These are phyloP conservation scores for Denticeps clupeoides DNA, from an alignment of 2,797 vertebrate species.

Conservation along the genomic window DNA sequence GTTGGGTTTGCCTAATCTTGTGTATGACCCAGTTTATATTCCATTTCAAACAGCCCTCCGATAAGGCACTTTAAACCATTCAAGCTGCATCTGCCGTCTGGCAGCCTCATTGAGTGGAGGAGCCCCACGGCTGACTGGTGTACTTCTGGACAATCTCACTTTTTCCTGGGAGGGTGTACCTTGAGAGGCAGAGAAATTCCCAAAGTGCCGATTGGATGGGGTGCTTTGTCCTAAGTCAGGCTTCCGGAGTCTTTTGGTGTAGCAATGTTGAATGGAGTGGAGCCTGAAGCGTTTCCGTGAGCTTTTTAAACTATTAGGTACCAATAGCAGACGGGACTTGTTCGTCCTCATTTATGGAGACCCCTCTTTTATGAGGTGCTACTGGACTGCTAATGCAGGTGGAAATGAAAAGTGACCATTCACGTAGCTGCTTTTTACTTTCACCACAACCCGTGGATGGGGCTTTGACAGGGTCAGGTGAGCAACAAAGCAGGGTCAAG, in stretches of 20 bases:
- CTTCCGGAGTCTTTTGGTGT: constrained; percentile 5
- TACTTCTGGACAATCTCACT: too few relatives aligned
- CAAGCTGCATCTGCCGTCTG: constrained; percentile 17
- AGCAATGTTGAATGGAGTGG: too few relatives aligned
- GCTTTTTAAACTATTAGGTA: constrained; percentile 7
- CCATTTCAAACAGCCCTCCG: constrained; percentile 12
- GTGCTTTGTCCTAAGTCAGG: constrained; percentile 4
- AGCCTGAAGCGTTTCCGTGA: too few relatives aligned
- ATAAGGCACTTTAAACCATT: constrained; percentile 17
- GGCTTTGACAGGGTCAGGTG: constrained; percentile 29
- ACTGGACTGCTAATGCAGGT: constrained; percentile 54
- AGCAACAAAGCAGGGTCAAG: constrained; percentile 19
- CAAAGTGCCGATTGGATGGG: too few relatives aligned
- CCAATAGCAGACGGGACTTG: constrained; percentile 26
- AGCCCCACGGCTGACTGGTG: too few relatives aligned
- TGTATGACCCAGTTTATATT: constrained; percentile 26
- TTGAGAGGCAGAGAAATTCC: too few relatives aligned
- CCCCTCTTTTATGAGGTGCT: constrained; percentile 53
- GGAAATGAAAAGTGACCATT: constrained; percentile 54
- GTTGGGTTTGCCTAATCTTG: constrained; percentile 18
- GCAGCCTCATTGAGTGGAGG: too few relatives aligned
- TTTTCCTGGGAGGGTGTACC: too few relatives aligned
- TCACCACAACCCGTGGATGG: constrained; percentile 46
- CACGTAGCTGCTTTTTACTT: constrained; percentile 45
- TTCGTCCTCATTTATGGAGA: constrained; percentile 38